phyloP scores from a whole-genome alignment of 2,797 vertebrate species.

The Pseudochirops corinnae region DNA sequence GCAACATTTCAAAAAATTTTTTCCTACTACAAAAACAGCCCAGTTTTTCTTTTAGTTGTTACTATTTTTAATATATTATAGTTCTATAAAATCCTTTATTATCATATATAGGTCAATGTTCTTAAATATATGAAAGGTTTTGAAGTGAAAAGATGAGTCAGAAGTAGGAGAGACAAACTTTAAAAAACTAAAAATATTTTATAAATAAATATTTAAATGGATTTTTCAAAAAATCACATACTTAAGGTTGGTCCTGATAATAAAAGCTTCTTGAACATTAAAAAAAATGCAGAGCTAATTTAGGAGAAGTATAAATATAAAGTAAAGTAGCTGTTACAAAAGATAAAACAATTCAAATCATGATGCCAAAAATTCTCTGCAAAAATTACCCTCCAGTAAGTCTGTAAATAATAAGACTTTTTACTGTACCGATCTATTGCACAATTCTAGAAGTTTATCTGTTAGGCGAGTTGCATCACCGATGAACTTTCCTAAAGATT shows the following conservation, averaged over 20 bases:
- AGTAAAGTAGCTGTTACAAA: not conserved
- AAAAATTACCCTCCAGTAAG: slow-evolving; percentile 8
- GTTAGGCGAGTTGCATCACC: slow-evolving; percentile 94
- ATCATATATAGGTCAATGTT: slow-evolving; percentile 15
- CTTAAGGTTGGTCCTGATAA: slow-evolving; percentile 39
- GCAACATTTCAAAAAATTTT: not conserved
- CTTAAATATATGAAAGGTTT: slow-evolving; percentile 2
- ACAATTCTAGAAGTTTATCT: slow-evolving; percentile 96
- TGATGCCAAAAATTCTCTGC: slow-evolving; percentile 8
- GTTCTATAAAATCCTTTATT: not conserved
- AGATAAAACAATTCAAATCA: slow-evolving; percentile 56
- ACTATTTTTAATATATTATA: not conserved
- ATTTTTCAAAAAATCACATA: slow-evolving; percentile 49
- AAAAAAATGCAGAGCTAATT: slow-evolving; percentile 44
- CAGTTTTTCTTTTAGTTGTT: not conserved
- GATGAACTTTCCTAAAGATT: slow-evolving; percentile 94
- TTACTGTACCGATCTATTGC: slow-evolving; percentile 93
- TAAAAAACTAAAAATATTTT: slow-evolving; percentile 36
- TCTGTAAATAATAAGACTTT: slow-evolving; percentile 49
- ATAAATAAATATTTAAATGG: not conserved
- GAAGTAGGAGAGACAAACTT: not conserved
- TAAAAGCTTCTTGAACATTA: slow-evolving; percentile 38
- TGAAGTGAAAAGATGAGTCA: slow-evolving; percentile 51
- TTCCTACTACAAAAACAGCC: not conserved
- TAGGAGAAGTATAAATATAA: not conserved